Percentiles rank a stretch among this genome's conserved stretches.
Conservation (phyloP, 2,113 vertebrate genomes). For the Uria aalge region DNA sequence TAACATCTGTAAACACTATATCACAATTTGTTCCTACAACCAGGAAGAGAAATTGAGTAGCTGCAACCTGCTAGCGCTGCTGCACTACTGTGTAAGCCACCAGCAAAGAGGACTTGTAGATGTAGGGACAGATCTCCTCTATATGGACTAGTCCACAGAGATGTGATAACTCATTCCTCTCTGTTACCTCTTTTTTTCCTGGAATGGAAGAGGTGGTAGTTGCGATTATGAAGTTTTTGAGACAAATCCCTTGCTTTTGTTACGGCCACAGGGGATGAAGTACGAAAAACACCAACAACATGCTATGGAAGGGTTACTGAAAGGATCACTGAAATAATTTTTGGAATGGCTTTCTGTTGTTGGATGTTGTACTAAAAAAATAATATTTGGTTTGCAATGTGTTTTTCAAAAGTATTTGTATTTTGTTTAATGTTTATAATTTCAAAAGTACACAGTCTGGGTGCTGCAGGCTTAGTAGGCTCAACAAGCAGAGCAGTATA, state of each 20-base stretch:
- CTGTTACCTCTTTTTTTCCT: neutral
- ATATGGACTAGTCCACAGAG: neutral
- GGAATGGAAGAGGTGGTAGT: neutral
- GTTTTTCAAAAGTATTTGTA: neutral
- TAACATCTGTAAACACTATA: neutral
- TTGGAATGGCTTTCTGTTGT: neutral
- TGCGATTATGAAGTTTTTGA: neutral
- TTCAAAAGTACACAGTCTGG: neutral
- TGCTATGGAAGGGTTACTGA: neutral
- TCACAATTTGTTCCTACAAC: neutral
- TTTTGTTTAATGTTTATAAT: neutral
- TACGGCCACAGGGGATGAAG: neutral
- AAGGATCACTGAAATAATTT: neutral
- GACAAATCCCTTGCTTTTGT: constrained; percentile 9
- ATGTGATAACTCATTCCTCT: neutral
- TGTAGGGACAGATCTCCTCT: neutral
- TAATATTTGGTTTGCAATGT: neutral
- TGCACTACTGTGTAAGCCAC: neutral
- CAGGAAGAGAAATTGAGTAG: neutral
- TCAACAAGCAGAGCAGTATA: neutral
- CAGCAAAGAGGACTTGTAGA: neutral
- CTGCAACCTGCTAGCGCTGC: neutral
- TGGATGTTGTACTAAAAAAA: neutral
- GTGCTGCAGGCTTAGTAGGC: neutral
- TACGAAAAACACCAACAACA: neutral